Conservation (phyloP, 2,797 vertebrate species). For the Malurus leucopterus region DNA sequence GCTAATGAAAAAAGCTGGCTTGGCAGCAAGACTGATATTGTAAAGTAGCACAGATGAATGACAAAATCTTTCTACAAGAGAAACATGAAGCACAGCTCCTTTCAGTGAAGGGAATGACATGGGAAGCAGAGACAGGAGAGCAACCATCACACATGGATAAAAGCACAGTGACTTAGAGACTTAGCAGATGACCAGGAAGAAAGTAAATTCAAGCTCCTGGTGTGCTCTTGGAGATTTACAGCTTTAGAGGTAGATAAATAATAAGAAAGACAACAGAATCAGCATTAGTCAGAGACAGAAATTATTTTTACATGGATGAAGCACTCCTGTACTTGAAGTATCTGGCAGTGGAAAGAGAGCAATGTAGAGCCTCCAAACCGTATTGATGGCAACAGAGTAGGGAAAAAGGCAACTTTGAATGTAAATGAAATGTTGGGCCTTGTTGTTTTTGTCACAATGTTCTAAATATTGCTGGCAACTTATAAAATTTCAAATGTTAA, state of each 20-base stretch:
- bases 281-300: neutral
- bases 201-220: neutral
- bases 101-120: neutral
- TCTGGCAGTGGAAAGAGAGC: neutral
- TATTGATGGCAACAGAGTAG: neutral
- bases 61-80: neutral
- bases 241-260: neutral
- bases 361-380: neutral
- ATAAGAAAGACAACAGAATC: neutral
- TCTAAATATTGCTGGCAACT: neutral
- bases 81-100: neutral
- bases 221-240: neutral
- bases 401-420: neutral
- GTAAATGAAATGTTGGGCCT: rapidly evolving
- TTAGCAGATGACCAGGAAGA: neutral
- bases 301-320: neutral
- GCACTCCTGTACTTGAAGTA: neutral
- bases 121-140: neutral
- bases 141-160: neutral
- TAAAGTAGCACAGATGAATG: neutral
- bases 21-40: neutral
- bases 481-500: neutral
- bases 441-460: neutral
- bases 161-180: neutral
- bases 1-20: neutral